Evolutionary conservation across 1,140 invertebrate genomes (phyloP).

Genomic region (Atta texana): DNA sequence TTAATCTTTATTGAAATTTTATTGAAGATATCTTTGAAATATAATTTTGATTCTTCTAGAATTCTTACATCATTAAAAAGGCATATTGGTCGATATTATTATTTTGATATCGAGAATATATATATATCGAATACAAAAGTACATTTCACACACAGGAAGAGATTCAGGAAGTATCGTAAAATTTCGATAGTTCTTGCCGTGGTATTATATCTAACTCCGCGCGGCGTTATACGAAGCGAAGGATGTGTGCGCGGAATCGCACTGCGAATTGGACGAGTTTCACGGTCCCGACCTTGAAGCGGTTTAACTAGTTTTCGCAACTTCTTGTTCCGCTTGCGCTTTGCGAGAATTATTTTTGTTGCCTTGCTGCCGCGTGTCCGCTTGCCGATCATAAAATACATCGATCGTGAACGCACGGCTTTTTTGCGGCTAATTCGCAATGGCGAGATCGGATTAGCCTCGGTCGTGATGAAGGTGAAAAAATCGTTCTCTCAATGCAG

Average conservation of each 20-base stretch:
- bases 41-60: not conserved
- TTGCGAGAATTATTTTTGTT: slow-evolving; percentile 72
- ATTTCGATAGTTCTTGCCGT: slow-evolving; percentile 42
- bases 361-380: slow-evolving; percentile 58
- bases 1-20: not conserved
- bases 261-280: slow-evolving; percentile 76
- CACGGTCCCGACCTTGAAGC: slow-evolving; percentile 79
- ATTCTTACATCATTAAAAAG: not conserved
- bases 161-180: slow-evolving; percentile 36
- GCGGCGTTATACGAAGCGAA: slow-evolving; percentile 55
- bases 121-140: not conserved
- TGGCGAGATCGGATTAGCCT: slow-evolving; percentile 58
- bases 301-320: slow-evolving; percentile 77
- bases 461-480: slow-evolving; percentile 29
- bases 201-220: slow-evolving; percentile 56
- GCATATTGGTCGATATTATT: not conserved
- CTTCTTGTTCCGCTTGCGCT: slow-evolving; percentile 70
- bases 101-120: not conserved
- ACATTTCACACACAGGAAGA: not conserved
- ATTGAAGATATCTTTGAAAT: not conserved
- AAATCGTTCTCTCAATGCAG: slow-evolving; percentile 42
- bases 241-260: slow-evolving; percentile 71
- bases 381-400: slow-evolving; percentile 59
- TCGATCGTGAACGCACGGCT: slow-evolving; percentile 55
- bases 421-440: slow-evolving; percentile 56